Evolutionary conservation across 2,113 vertebrate genomes (phyloP), one percentile per base, ranked within the genome.

Genomic region (Seriola quinqueradiata): DNA sequence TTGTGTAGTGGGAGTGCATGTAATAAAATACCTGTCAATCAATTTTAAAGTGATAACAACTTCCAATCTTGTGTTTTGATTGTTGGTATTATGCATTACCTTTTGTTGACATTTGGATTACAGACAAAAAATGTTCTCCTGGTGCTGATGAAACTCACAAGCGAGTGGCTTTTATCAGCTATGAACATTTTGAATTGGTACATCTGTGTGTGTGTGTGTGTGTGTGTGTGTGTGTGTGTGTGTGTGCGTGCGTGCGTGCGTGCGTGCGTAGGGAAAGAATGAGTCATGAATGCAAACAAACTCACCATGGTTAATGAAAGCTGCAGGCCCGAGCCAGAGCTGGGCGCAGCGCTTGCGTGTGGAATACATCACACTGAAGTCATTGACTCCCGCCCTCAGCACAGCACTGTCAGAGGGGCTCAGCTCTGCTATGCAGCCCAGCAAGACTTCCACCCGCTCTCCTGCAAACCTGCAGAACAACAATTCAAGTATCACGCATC

Each of bases 341-440:
- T 98, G 97, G 2, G 97, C 95, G 4, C 97, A 97, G 85, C 95
- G 96, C 72, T 97, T 98, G 17, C 97, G 96, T 0, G 97, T 98
- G 0, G 97, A 98, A 91, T 98, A 98, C 97, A 98, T 98, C 70
- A 98, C 96, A 64, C 97, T 98, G 93, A 98, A 98, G 91, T 98
- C 97, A 0, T 98, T 98, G 77, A 98, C 96, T 0, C 97, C 97
- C 0, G 96, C 93, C 63, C 95, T 89, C 38, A 98, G 94, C 66
- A 98, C 95, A 1, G 94, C 93, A 38, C 96, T 95, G 36, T 98
- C 97, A 0, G 94, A 90, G 9, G 96, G 96, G 13, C 95, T 96
- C 74, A 98, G 94, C 92, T 98, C 97, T 0, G 97, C 97, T 1
- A 97, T 95, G 90, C 97, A 98, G 68, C 97, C 97, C 81, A 97